Conservation (phyloP, 2,888 invertebrate species). For the Ennomos fuscantarius region DNA sequence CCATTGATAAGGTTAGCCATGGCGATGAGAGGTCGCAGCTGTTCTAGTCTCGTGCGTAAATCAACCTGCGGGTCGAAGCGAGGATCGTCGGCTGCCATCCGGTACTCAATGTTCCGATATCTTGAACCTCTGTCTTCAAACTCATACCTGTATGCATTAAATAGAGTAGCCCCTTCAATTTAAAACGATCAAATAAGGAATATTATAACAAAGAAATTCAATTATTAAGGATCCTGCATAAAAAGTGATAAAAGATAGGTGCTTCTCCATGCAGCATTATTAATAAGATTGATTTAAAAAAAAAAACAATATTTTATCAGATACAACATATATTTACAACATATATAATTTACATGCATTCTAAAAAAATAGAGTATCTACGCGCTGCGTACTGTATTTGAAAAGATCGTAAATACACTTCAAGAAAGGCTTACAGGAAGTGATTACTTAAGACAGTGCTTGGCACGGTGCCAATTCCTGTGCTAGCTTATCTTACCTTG, state of each 20-base stretch:
- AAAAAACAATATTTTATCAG: too few relatives aligned
- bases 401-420: constrained; percentile 1
- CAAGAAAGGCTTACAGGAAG: constrained; percentile 8
- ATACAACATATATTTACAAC: too few relatives aligned
- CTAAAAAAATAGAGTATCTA: background rate
- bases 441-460: constrained; percentile 7
- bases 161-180: background rate
- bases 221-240: too few relatives aligned
- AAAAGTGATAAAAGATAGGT: too few relatives aligned
- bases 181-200: background rate
- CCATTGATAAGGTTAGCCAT: constrained; percentile 92
- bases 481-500: constrained; percentile 46
- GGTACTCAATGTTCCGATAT: constrained; percentile 77
- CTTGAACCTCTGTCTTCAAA: constrained; percentile 69
- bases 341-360: background rate
- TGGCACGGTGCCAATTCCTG: constrained; percentile 32
- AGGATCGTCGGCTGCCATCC: constrained; percentile 82
- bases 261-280: too few relatives aligned
- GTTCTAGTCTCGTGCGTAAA: constrained; percentile 74
- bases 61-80: constrained; percentile 81
- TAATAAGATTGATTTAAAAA: too few relatives aligned
- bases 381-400: background rate
- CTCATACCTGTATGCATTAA: constrained; percentile 55
- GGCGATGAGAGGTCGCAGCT: constrained; percentile 84
- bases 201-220: background rate